phyloP scores from a whole-genome alignment of 2,888 invertebrate species.

The Pherbina coryleti region DNA sequence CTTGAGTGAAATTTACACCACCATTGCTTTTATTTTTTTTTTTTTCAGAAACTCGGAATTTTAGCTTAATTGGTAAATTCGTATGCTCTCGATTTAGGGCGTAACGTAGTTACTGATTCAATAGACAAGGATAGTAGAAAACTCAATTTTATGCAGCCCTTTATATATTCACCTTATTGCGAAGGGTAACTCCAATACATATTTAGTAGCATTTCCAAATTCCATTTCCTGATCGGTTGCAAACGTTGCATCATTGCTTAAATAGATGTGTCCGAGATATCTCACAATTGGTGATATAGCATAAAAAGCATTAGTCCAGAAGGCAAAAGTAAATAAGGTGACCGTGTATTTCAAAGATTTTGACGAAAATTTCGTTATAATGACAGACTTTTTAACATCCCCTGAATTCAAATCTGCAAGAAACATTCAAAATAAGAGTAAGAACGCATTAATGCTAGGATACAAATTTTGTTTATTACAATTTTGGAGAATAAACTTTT shows the following conservation, averaged over 20 bases:
- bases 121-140: too few species aligned
- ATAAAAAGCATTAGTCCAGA: slow-evolving; percentile 7
- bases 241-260: background rate
- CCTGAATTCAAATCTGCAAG: background rate
- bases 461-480: background rate
- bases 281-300: slow-evolving; percentile 1
- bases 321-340: background rate
- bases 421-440: background rate
- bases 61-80: too few species aligned
- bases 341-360: slow-evolving; percentile 4
- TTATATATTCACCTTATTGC: background rate
- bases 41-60: too few species aligned
- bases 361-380: slow-evolving; percentile 1
- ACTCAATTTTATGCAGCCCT: too few species aligned
- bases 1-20: too few species aligned
- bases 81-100: too few species aligned
- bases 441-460: background rate
- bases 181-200: background rate
- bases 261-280: background rate
- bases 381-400: background rate
- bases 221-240: background rate
- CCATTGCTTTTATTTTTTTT: too few species aligned
- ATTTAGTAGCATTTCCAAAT: background rate
- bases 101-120: too few species aligned
- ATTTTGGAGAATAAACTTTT: too few species aligned